Evolutionary conservation across 2,888 invertebrate species (phyloP).

Genomic region (Pseudococcus jackbeardsleyi): DNA sequence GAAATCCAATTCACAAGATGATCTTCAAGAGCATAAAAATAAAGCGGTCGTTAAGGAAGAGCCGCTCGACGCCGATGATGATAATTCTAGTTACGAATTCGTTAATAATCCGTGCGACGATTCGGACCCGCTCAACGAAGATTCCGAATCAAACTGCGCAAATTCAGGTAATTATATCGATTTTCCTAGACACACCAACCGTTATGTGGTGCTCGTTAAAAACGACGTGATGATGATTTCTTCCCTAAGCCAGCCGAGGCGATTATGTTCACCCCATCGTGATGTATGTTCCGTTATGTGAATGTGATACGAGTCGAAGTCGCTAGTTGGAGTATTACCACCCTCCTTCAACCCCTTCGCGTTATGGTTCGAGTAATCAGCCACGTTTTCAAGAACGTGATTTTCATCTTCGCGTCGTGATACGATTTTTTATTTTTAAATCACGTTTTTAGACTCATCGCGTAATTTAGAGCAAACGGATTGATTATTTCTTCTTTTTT

Average conservation of each 20-base stretch:
- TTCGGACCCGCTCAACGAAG: constrained; percentile 60
- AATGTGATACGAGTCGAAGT: neutral
- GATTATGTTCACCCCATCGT: constrained; percentile 29
- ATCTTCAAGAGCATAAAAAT: constrained; percentile 56
- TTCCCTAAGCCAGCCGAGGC: neutral
- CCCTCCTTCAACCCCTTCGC: neutral
- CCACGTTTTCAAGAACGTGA: neutral
- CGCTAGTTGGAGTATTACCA: neutral
- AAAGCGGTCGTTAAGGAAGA: constrained; percentile 61
- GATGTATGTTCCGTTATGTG: neutral
- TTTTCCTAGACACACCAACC: neutral
- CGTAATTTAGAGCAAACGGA: no score
- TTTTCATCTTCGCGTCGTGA: neutral
- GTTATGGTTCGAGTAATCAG: constrained; percentile 2
- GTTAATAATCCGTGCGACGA: constrained; percentile 59
- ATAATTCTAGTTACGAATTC: constrained; percentile 64
- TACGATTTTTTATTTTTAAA: neutral
- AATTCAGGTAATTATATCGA: constrained; percentile 58
- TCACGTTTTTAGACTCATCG: no score
- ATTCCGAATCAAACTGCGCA: constrained; percentile 62
- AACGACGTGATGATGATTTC: constrained; percentile 38
- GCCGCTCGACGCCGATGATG: constrained; percentile 59
- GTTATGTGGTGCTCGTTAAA: constrained; percentile 35
- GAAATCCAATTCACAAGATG: constrained; percentile 40
- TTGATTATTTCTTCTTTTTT: no score